Evolutionary conservation across 2,888 invertebrate species (phyloP), one percentile per base, ranked within the genome.

Genomic region (Petrolisthes cinctipes): DNA sequence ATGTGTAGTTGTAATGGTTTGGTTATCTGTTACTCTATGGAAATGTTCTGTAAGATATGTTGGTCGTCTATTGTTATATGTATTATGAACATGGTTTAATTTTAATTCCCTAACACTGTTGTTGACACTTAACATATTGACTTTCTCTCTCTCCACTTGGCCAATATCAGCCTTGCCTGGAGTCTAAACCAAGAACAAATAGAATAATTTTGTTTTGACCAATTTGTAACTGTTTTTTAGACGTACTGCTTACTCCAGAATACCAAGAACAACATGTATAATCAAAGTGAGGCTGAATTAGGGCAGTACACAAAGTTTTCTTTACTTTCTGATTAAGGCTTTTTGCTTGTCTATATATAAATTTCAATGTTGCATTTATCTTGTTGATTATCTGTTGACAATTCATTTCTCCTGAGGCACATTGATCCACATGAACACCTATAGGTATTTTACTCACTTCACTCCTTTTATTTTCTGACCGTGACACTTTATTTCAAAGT

Each of bases 221-320:
- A n/a, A n/a, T n/a, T n/a, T n/a, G n/a, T n/a, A 75, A 17, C 23
- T 51, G 75, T 17, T 75, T 75, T 75, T 75, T 75, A 6, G n/a
- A 75, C 51, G 23, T 23, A 6, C 51, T 11, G 17, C 51, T 75
- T 37, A 11, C 51, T 20, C 75, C 75, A 7, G 75, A 75, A 17
- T 11, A 75, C 75, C 75, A 75, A 37, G 75, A 75, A 11, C 37
- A 11, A 17, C 75, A 75, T 9, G 75, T 51, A 75, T 75, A 20
- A 75, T 75, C n/a, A 75, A 75, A 75, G 51, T 75, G 75, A 5
- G 75, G 75, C 51, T 75, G 75, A 11, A 75, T 75, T 75, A 75
- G 51, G n/a, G 75, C 75, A 11, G 75, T 37, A 75, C 75, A 20
- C n/a, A n/a, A n/a, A n/a, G n/a, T n/a, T n/a, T n/a, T n/a, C n/a